phyloP scores from a whole-genome alignment of 2,888 invertebrate species.

The Helobdella robusta region DNA sequence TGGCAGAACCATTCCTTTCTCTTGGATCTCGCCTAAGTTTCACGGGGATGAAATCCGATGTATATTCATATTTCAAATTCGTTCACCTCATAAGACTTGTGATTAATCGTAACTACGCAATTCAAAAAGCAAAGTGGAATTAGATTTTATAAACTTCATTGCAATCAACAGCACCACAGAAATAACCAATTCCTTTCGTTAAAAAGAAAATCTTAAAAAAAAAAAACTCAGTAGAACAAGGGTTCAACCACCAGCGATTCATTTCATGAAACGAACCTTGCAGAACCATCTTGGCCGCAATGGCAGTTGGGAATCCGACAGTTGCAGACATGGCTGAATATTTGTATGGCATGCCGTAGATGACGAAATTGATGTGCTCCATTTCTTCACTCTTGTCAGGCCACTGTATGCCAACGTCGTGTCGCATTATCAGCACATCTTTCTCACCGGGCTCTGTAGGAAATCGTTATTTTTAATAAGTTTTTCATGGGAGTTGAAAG shows the following conservation, averaged over 20 bases:
- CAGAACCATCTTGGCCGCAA: constrained; percentile 91
- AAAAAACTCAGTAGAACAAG: too few relatives aligned
- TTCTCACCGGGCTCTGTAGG: constrained; percentile 60
- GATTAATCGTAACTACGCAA: too few relatives aligned
- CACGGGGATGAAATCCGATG: too few relatives aligned
- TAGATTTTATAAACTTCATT: too few relatives aligned
- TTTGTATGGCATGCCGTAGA: constrained; percentile 66
- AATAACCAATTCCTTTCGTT: too few relatives aligned
- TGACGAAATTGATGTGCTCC: constrained; percentile 68
- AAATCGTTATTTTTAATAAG: too few relatives aligned
- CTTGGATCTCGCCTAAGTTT: constrained; percentile 97
- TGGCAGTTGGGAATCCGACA: constrained; percentile 85
- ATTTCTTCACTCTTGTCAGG: constrained; percentile 68
- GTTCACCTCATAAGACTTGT: too few relatives aligned
- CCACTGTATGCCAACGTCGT: constrained; percentile 85
- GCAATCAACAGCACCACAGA: too few relatives aligned
- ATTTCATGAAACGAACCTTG: constrained; percentile 78
- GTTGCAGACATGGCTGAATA: constrained; percentile 94
- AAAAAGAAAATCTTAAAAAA: too few relatives aligned
- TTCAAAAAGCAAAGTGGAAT: too few relatives aligned
- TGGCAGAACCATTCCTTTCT: constrained; percentile 81
- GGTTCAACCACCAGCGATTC: neutral
- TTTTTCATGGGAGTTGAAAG: too few relatives aligned
- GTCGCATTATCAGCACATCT: constrained; percentile 84
- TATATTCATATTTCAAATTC: too few relatives aligned